phyloP scores from a whole-genome alignment of 2,888 invertebrate genomes.

The Drosophila paranaensis region DNA sequence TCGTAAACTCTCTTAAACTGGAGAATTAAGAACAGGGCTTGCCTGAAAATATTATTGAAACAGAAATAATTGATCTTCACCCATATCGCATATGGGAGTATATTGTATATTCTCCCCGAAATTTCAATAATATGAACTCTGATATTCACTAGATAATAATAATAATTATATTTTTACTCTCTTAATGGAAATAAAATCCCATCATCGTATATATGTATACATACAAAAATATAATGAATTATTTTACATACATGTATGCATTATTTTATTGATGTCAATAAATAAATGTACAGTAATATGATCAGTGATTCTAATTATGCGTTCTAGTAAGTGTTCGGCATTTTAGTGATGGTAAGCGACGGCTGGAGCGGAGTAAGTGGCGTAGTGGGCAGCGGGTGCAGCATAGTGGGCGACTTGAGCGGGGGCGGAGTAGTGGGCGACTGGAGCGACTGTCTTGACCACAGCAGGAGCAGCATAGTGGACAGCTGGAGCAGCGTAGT shows the following conservation, averaged over 20 bases:
- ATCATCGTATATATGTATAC: conserved; percentile 17
- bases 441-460: conserved; percentile 41
- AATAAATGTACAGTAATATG: conserved; percentile 72
- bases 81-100: no score
- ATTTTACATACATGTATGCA: conserved; percentile 58
- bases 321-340: conserved; percentile 23
- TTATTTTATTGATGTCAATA: conserved; percentile 76
- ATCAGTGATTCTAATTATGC: conserved; percentile 62
- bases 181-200: background rate
- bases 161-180: background rate
- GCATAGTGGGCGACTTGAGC: conserved; percentile 49
- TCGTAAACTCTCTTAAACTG: no score
- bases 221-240: conserved; percentile 15
- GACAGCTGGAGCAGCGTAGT: conserved; percentile 51
- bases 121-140: background rate
- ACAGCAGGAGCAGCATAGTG: conserved; percentile 59
- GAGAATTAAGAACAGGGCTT: no score
- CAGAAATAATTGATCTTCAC: no score
- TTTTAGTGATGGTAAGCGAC: conserved; percentile 71
- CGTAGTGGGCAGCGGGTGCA: conserved; percentile 48
- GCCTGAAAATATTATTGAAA: no score
- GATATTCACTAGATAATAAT: background rate
- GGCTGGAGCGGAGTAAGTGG: conserved; percentile 54
- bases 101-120: background rate
- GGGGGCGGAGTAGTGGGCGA: conserved; percentile 58